Evolutionary conservation across 2,888 invertebrate genomes (phyloP), one percentile per base, ranked within the genome.

Genomic region (Rotaria magnacalcarata): DNA sequence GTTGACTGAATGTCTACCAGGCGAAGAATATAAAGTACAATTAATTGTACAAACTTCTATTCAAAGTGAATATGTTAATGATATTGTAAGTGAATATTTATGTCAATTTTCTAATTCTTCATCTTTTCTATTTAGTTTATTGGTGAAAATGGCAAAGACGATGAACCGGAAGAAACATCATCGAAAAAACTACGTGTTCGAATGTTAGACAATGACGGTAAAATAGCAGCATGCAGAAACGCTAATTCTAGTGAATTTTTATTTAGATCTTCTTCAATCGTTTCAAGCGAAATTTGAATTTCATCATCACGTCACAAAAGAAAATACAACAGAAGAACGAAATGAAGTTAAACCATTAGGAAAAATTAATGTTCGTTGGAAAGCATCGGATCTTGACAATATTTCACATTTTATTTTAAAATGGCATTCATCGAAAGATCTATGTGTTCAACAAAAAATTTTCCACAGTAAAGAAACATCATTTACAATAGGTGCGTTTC

Each of bases 41-140:
- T 89, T 91, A 24, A 89, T 90, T 84, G 91, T 91, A 85, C 88
- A 90, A 88, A 91, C 91, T 24, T 90, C 90, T 86, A 90, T 90
- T 34, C 90, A 90, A 60, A 80, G 16, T 47, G 80, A 80, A 43
- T 80, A 43, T 47, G 1, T 47, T 3, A 14, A 47, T 47, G 80
- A 80, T n/a, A 47, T 11, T 5, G 80, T 80, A 67, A 67, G 19
- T 16, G 34, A 34, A 34, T 34, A 34, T 34, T 34, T 34, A 34
- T 34, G 34, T 34, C 34, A 34, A 34, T 24, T 16, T 50, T n/a
- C 11, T 52, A 27, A 0, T 34, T 58, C 14, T 58, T 41, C 21
- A 43, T 14, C 67, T 21, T 43, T 24, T 58, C 24, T 58, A 43
- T 43, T 27, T 43, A 85, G 47, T 85, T n/a, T 60, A 27, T 67